Conservation (phyloP, 1,140 invertebrate species). For the Scylla paramamosain region DNA sequence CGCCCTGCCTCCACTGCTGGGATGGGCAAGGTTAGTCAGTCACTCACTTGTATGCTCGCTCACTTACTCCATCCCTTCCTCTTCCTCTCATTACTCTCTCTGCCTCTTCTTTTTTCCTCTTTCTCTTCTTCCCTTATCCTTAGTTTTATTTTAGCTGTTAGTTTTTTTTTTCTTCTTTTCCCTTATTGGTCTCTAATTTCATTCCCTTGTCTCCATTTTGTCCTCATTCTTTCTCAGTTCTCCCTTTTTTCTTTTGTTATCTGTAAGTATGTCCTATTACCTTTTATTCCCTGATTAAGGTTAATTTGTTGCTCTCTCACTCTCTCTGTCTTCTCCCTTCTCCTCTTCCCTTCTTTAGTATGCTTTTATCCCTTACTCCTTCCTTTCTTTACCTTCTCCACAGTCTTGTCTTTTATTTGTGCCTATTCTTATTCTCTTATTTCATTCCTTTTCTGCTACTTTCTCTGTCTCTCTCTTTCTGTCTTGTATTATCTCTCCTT, state of each 20-base stretch:
- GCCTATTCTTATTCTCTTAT: not conserved
- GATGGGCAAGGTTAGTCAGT: slow-evolving; percentile 58
- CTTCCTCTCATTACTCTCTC: not conserved
- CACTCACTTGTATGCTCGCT: no score
- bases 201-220: not conserved
- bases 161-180: not conserved
- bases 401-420: no score
- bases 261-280: no score
- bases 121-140: not conserved
- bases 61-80: not conserved
- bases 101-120: not conserved
- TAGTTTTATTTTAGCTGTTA: not conserved
- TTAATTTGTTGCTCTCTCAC: not conserved
- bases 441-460: not conserved
- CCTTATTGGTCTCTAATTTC: not conserved
- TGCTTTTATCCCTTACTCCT: not conserved
- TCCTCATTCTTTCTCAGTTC: no score
- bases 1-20: slow-evolving; percentile 58
- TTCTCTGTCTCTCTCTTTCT: no score
- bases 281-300: no score
- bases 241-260: no score
- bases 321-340: not conserved
- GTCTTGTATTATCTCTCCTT: no score
- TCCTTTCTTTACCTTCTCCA: not conserved
- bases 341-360: not conserved